Percentiles rank a stretch among this genome's conserved stretches.
phyloP scores from a whole-genome alignment of 2,797 vertebrate species.

The Poeciliopsis turneri region DNA sequence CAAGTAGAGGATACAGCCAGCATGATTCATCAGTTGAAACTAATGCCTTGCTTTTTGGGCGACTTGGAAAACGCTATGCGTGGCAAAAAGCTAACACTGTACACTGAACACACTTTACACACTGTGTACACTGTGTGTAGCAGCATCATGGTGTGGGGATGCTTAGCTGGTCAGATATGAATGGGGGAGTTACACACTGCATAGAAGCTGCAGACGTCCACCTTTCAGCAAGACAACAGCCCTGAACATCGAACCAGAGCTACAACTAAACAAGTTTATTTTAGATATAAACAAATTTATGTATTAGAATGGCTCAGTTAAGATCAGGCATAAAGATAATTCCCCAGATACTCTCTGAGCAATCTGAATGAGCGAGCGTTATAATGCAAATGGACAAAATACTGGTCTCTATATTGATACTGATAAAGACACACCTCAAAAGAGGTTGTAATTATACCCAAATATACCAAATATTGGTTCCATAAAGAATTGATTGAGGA shows the following conservation, averaged over 20 bases:
- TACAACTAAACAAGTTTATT: background rate
- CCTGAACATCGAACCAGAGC: background rate
- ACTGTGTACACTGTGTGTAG: background rate
- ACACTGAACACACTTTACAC: no score
- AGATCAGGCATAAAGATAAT: background rate
- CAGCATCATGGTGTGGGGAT: background rate
- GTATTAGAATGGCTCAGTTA: background rate
- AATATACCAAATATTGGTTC: background rate
- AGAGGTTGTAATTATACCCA: background rate
- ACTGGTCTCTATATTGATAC: background rate
- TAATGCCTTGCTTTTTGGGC: background rate
- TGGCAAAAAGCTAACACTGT: no score
- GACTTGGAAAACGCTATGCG: no score
- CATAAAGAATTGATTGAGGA: background rate
- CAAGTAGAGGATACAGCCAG: background rate
- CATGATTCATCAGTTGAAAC: background rate
- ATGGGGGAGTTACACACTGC: background rate
- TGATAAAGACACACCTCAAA: constrained; percentile 1
- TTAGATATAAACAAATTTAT: background rate
- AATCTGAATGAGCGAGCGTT: background rate
- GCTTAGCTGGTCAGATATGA: background rate
- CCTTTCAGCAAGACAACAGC: background rate
- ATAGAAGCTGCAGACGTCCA: background rate
- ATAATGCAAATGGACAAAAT: background rate
- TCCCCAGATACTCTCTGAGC: background rate